Base-by-base conservation (phyloP, 2,113 vertebrate genomes). In the Gadus macrocephalus region DNA sequence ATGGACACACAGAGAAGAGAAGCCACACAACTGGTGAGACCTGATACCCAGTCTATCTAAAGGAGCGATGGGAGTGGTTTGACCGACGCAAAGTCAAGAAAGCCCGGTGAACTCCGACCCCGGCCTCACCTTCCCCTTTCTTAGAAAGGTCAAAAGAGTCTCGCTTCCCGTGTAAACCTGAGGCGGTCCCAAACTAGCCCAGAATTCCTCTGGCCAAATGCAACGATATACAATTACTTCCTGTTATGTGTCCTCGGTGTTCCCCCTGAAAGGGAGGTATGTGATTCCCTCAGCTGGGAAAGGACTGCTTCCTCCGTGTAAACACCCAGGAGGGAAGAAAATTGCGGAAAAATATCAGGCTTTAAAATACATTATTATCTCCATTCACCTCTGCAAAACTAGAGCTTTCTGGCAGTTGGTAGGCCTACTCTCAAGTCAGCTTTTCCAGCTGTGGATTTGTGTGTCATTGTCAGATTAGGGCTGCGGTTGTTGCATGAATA, bases 401-500 rank as follows among this genome's bases (percentile, higher is more conserved):
- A 81, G 74, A 70, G 16, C 80, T 70, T 71, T 69, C 74, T 82
- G 76, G 81, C 80, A 81, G 69, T 77, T 78, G 73, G 62, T 49
- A 35, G 31, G 31, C 31, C 31, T 60, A 28, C 74, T 72, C 69
- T 25, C 11, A 25, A 69, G 76, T 70, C 78, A 53, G 76, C 81
- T 75, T 70, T 68, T 53, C 66, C 59, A 55, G 71, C 70, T 76
- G 73, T 14, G 55, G 64, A 74, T 82, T 55, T 77, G 49, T 80
- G 77, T 74, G 77, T 83, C 77, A 0, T 78, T 89, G 81, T 89
- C 87, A 89, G 83, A 87, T 87, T 83, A 87, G 77, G 64, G 53
- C 75, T 9, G 63, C 76, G 12, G 56, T 70, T 69, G 65, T 85
- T 85, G 72, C 31, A 73, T 84, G 79, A 90, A 85, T 78, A 85